Evolutionary conservation across 2,797 vertebrate species (phyloP).

Genomic region (Dicrostonyx torquatus): DNA sequence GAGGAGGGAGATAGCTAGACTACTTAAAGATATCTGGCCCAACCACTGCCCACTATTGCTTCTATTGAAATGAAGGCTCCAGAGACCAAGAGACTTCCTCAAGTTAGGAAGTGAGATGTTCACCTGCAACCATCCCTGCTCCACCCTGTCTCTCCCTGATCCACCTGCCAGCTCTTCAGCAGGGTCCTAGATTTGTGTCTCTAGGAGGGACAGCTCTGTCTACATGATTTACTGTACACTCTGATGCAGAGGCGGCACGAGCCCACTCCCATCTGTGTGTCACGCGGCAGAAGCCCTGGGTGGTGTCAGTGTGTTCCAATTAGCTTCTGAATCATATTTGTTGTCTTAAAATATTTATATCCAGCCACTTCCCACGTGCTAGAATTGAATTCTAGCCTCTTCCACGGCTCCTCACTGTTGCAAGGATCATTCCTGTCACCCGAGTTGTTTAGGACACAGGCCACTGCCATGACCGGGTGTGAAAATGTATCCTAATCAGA

Average conservation of each 20-base stretch:
- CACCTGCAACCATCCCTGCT: neutral
- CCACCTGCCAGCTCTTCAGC: neutral
- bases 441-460: slow-evolving; percentile 20
- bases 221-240: fast-evolving
- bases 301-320: slow-evolving; percentile 45
- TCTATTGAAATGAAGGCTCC: neutral
- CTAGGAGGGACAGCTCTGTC: neutral
- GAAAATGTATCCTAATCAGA: neutral
- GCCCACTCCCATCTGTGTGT: slow-evolving; percentile 39
- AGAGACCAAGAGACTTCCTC: neutral
- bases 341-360: slow-evolving; percentile 81
- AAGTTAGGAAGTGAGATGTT: neutral
- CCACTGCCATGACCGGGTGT: neutral
- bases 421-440: neutral
- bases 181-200: neutral
- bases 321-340: slow-evolving; percentile 74
- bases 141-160: neutral
- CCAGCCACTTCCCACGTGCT: slow-evolving; percentile 72
- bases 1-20: neutral
- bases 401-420: neutral
- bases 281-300: slow-evolving; percentile 1
- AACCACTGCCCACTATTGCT: neutral
- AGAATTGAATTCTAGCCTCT: slow-evolving; percentile 47
- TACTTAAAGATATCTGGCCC: neutral
- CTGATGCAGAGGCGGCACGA: neutral